Evolutionary conservation across 2,113 vertebrate genomes (phyloP), one percentile per base, ranked within the genome.

Genomic region (Phocoena sinus): DNA sequence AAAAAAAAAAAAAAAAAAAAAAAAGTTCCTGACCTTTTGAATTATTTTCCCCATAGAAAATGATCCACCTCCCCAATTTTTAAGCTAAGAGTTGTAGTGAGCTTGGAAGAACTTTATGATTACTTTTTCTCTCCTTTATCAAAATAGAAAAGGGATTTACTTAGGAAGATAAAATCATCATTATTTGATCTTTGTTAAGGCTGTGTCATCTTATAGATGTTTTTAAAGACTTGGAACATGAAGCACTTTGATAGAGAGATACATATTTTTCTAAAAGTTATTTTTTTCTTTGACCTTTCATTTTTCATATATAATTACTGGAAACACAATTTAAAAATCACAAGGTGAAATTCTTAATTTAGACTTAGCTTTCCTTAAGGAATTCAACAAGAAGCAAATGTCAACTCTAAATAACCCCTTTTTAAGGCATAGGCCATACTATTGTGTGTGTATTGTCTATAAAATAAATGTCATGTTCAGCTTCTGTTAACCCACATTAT

Each of bases 241-340:
- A 94, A 89, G 36, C 36, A 44, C 60, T 95, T 95, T 76, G 38
- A 70, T 47, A 28, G 62, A 93, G 56, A 93, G n/a, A 89, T 26
- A 85, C 2, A 17, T 53, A 33, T 74, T 89, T 97, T 94, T 94
- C n/a, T 77, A 94, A 36, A 95, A 90, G 62, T 63, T 73, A 50
- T 88, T 82, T 90, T 89, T 76, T 91, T 93, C 65, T 71, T 84
- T 97, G 50, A 67, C 87, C 17, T 88, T 98, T 96, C 89, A 77
- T 63, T 60, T 93, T 41, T 89, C 53, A 70, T 62, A 4, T 96
- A 53, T 67, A 36, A 60, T 18, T 97, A 71, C 86, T 95, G 5
- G 62, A 87, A 95, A 65, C 8, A 68, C 33, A 95, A 85, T 44
- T 91, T 96, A 67, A 93, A 89, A 36, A 44, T 87, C 3, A 4